A percentile compares a stretch with the other conserved stretches of the same genome.
Evolutionary conservation across 37 sponge, comb jelly and placozoan species (phyloP).

Genomic region (Geodia barretti): DNA sequence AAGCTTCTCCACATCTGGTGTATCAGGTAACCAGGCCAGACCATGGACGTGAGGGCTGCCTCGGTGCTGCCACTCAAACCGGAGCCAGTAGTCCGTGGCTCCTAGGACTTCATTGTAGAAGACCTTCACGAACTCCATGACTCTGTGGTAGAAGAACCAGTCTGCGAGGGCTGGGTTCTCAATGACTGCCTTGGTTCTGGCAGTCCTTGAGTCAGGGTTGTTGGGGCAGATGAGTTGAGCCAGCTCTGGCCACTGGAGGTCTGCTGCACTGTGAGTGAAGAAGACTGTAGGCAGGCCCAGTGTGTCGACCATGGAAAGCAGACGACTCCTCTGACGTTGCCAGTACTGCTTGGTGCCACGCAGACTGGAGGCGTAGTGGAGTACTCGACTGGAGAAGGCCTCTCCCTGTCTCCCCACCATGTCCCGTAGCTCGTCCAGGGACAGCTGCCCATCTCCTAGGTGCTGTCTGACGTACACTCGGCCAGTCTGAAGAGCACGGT

Average conservation of each 20-base stretch:
- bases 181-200: constrained; percentile 20
- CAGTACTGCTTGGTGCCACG: constrained; percentile 35
- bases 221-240: constrained; percentile 47
- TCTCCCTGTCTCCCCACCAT: constrained; percentile 30
- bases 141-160: constrained; percentile 59
- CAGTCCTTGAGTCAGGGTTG: constrained; percentile 5
- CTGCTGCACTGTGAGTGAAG: constrained; percentile 69
- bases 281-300: constrained; percentile 54
- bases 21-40: constrained; percentile 45
- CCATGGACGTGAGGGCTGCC: constrained; percentile 73
- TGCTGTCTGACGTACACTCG: constrained; percentile 24
- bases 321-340: constrained; percentile 1
- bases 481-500: constrained; percentile 25
- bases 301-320: constrained; percentile 44
- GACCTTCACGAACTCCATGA: constrained; percentile 36
- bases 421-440: constrained; percentile 32
- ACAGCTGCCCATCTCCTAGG: constrained; percentile 25
- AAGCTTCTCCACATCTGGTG: constrained; percentile 46
- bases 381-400: constrained; percentile 19
- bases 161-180: constrained; percentile 70
- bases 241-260: constrained; percentile 63
- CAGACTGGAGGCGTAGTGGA: constrained; percentile 22
- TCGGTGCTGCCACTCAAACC: constrained; percentile 65
- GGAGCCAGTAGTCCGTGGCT: constrained; percentile 61
- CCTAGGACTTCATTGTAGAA: constrained; percentile 51